Base-by-base conservation (phyloP, 2,888 invertebrate genomes). In the Drosophila robusta region DNA sequence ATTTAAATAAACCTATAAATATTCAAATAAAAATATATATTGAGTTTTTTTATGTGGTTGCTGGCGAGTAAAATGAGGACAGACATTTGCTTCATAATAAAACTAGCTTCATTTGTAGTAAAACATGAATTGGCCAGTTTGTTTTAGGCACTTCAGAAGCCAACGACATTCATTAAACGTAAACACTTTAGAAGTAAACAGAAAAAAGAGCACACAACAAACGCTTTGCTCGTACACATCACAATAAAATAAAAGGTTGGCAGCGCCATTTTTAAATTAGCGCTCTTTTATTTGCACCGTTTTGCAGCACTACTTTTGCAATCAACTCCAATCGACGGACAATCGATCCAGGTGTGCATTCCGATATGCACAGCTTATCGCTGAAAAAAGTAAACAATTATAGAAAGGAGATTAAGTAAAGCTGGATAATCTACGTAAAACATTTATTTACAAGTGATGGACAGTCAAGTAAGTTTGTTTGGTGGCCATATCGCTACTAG, bases 381-480 rank as follows among this genome's bases (percentile, higher is more conserved):
- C 54, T 62, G 44, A 16, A 60, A 62, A 57, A 76, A 71, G 24
- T 70, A 86, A 86, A 84, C 78, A 77, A 70, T 51, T 66, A 24
- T 41, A 22, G 26, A 24, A 49, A 26, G 29, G 54, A 38, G 47
- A 50, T 36, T 49, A 26, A 45, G 4, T 52, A 56, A 56, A 68
- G 51, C 70, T 73, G 78, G 63, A 52, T 66, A 78, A 70, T 70
- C 68, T 46, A 55, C 57, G 51, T 56, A 57, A 29, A 60, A 32
- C 39, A 52, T 52, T 38, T 57, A 73, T 54, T 61, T 61, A 22
- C 47, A 80, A 90, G 91, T 90, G 58, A 91, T 91, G 91, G 91
- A 91, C 78, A 91, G 91, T 79, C 91, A 91, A 87, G 91, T 91
- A 78, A 84, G 86, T 80, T 32, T 0, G 4, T 12, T 44, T 11